Evolutionary conservation across 2,888 invertebrate genomes (phyloP).

Genomic region (Phaedon cochleariae): DNA sequence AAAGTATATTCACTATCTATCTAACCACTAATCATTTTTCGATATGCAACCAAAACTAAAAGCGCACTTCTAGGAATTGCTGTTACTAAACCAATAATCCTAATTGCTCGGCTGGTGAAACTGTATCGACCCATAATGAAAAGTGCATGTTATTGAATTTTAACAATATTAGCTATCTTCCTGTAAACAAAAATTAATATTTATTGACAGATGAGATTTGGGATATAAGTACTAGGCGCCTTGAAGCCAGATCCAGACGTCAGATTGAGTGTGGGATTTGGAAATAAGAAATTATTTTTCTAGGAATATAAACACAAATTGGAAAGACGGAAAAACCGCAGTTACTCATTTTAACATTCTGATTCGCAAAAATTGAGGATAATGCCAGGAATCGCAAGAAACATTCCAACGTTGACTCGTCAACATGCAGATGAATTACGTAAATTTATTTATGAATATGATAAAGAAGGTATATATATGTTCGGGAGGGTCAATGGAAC

Average conservation of each 20-base stretch:
- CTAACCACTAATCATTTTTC: too few relatives aligned
- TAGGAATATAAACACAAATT: not conserved
- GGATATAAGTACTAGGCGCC: not conserved
- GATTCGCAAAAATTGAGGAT: not conserved
- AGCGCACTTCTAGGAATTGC: too few relatives aligned
- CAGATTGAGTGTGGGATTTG: not conserved
- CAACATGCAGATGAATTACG: conserved; percentile 10
- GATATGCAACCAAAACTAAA: too few relatives aligned
- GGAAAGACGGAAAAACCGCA: not conserved
- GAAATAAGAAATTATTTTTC: too few relatives aligned
- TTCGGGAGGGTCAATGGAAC: conserved; percentile 20
- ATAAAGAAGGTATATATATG: too few relatives aligned
- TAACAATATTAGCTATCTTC: not conserved
- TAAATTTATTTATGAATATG: conserved; percentile 20
- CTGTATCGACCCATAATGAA: not conserved
- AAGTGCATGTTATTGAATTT: not conserved
- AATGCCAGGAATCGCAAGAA: not conserved
- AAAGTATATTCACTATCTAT: too few relatives aligned
- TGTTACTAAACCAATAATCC: too few relatives aligned
- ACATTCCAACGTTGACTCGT: not conserved
- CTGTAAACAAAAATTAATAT: not conserved
- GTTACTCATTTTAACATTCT: not conserved
- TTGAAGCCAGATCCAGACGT: not conserved
- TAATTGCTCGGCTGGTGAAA: not conserved
- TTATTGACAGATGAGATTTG: not conserved